Evolutionary conservation across 2,113 vertebrate genomes (phyloP).

Genomic region (Ictalurus punctatus): DNA sequence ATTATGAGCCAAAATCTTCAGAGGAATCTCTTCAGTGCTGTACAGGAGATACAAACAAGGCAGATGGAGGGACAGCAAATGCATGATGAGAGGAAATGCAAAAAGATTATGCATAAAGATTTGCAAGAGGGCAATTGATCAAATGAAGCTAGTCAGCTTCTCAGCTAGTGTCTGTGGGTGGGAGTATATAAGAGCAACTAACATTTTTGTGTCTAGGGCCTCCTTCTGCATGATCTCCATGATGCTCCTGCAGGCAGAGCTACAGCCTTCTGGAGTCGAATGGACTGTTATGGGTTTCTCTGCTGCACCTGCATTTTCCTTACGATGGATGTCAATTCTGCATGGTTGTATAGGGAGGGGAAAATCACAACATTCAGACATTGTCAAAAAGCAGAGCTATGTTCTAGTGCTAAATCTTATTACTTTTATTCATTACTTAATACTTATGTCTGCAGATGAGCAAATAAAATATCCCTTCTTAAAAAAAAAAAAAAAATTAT

Average conservation of each 20-base stretch:
- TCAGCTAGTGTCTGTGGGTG: not conserved
- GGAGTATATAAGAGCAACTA: conserved; percentile 64
- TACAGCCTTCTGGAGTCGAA: conserved; percentile 94
- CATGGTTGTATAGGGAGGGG: not conserved
- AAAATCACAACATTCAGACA: not conserved
- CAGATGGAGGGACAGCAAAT: not conserved
- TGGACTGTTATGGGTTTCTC: conserved; percentile 98
- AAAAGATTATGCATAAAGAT: not conserved
- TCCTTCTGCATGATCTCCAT: conserved; percentile 99
- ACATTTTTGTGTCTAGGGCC: conserved; percentile 97
- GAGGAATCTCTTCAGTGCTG: conserved; percentile 95
- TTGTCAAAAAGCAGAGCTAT: not conserved
- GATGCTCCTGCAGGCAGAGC: conserved; percentile 90
- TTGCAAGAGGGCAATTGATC: not conserved
- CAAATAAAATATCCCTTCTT: not conserved
- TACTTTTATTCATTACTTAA: not conserved
- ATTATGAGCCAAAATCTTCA: conserved; percentile 98
- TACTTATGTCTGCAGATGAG: not conserved
- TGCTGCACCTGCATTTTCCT: conserved; percentile 95
- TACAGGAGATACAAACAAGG: not conserved
- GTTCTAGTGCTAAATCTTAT: not conserved
- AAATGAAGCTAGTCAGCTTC: not conserved
- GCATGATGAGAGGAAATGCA: not conserved
- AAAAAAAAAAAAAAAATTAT: no score
- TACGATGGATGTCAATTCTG: conserved; percentile 98